These are phyloP conservation scores for Dolichallabes microphthalmus DNA, from an alignment of 2,113 vertebrate genomes.

Conservation along the genomic window DNA sequence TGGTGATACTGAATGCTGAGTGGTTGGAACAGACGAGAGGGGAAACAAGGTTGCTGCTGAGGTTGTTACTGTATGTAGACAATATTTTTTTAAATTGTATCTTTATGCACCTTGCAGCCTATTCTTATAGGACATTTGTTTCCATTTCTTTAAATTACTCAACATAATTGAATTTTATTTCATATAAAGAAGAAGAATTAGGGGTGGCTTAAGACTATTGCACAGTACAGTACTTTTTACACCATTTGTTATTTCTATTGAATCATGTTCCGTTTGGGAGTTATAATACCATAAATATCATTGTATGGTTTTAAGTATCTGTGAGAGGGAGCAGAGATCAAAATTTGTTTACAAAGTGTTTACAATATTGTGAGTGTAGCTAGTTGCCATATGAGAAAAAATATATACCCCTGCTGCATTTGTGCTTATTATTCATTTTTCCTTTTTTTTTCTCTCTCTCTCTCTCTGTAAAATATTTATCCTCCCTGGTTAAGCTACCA, in stretches of 20 bases:
- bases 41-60: too few species aligned
- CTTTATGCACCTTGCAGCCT: too few species aligned
- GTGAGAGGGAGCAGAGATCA: slow-evolving; percentile 16
- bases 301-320: slow-evolving; percentile 18
- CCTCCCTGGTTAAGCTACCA: slow-evolving; percentile 38
- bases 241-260: slow-evolving; percentile 28
- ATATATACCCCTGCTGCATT: slow-evolving; percentile 31
- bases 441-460: slow-evolving; percentile 35
- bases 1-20: too few species aligned
- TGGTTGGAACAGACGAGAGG: too few species aligned
- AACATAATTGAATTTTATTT: too few species aligned
- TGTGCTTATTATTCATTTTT: slow-evolving; percentile 39
- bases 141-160: too few species aligned
- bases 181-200: too few species aligned
- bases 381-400: slow-evolving; percentile 38
- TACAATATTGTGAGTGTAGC: slow-evolving; percentile 50
- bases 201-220: too few species aligned
- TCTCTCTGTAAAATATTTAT: slow-evolving; percentile 43
- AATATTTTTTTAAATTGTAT: too few species aligned
- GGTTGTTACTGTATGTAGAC: too few species aligned
- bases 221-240: not conserved
- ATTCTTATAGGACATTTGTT: too few species aligned
- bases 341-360: slow-evolving; percentile 54
- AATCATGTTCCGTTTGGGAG: not conserved
- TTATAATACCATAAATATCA: not conserved